Base-by-base conservation (phyloP, 2,113 vertebrate genomes). In the Vimba vimba region DNA sequence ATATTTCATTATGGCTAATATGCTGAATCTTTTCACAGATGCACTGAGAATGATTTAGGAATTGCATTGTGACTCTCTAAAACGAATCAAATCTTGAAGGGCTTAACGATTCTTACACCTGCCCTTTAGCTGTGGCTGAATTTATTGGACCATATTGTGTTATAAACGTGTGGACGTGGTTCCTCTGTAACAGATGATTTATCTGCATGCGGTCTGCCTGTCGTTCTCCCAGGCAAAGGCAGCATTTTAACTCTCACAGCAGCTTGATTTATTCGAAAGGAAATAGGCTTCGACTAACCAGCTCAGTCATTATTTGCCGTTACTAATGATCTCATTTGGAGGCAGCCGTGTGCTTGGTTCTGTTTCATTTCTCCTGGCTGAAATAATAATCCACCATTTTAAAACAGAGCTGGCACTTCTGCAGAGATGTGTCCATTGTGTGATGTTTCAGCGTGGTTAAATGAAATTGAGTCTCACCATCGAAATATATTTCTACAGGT, bases 241-340 rank as follows among this genome's bases (percentile, higher is more conserved):
- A 68, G 47, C 59, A 21, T 88, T 77, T 85, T 85, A 83, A 62
- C 85, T 76, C 55, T 85, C 71, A 23, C 68, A 80, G 75, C 83
- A 75, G 60, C 74, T 83, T 90, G 89, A 89, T 89, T 81, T 90
- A 90, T 91, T 88, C 71, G 77, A 89, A 87, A 88, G 89, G 85
- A 91, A 91, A 91, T 89, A 84, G 75, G 86, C 84, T 89, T 84
- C 47, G 85, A 88, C 88, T 88, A 89, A 88, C 86, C 87, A 84
- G 85, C 83, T 88, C 86, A 86, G 87, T 91, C 89, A 88, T 90
- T 89, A 90, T 88, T 89, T 90, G 85, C 85, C 82, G 82, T 86
- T 91, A 87, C 91, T 87, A 91, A 91, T 90, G 89, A 89, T 86
- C 85, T 90, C 87, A 88, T 88, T 91, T 90, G 45, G 81, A 88